Evolutionary conservation across 2,113 vertebrate species (phyloP).

Genomic region (Megaleporinus macrocephalus): DNA sequence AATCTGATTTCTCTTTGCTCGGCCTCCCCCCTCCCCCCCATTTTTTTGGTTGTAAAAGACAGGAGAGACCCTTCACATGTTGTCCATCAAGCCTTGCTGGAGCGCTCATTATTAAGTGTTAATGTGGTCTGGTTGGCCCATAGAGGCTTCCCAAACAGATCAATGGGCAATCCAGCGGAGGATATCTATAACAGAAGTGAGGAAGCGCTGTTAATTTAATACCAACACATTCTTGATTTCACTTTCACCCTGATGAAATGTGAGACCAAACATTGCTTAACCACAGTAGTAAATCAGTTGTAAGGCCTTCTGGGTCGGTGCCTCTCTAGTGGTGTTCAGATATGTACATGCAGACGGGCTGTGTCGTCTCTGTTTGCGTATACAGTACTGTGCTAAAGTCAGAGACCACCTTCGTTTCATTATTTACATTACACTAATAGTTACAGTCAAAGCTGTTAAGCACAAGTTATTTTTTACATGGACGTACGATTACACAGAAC

Average conservation of each 20-base stretch:
- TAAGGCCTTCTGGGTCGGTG: slow-evolving; percentile 3
- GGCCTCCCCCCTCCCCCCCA: background rate
- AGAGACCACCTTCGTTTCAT: too few species aligned
- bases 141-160: slow-evolving; percentile 73
- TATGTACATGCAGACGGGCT: slow-evolving; percentile 15
- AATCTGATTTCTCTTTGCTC: background rate
- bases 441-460: too few species aligned
- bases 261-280: slow-evolving; percentile 55
- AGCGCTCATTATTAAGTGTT: slow-evolving; percentile 70
- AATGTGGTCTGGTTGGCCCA: slow-evolving; percentile 69
- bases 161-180: slow-evolving; percentile 67
- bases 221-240: slow-evolving; percentile 70
- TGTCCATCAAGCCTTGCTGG: slow-evolving; percentile 38
- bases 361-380: background rate
- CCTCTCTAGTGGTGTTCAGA: slow-evolving; percentile 17
- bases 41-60: slow-evolving; percentile 27
- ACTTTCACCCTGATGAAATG: slow-evolving; percentile 66
- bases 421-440: too few species aligned
- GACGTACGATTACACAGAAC: too few species aligned
- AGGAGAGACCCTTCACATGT: slow-evolving; percentile 31
- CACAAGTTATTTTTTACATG: too few species aligned
- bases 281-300: slow-evolving; percentile 56
- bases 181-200: slow-evolving; percentile 74
- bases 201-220: slow-evolving; percentile 75
- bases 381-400: too few species aligned